Evolutionary conservation across 2,797 vertebrate genomes (phyloP), one percentile per base, ranked within the genome.

Genomic region (Syngnathus acus): DNA sequence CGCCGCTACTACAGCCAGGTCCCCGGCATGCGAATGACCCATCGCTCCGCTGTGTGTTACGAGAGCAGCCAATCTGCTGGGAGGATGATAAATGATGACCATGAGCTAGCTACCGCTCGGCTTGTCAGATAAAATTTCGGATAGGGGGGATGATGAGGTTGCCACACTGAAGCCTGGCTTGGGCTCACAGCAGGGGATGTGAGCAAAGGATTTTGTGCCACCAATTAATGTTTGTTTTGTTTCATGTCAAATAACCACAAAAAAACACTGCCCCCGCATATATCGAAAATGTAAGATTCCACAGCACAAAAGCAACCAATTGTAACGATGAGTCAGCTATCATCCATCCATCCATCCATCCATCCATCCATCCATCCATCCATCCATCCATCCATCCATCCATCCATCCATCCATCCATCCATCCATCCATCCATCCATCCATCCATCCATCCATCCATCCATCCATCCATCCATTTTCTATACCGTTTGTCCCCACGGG

Each of bases 1-100:
- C 65, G 39, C 81, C 71, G 80, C 74, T 63, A 66, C 77, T 89
- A 72, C 83, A 86, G 84, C 81, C 81, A 84, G 81, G 78, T 73
- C 81, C 83, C 71, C 88, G 87, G 87, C 82, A 72, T 86, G 89
- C 80, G 78, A 73, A 79, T 83, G 85, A 86, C 86, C 83, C 85
- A 77, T 90, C 86, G 85, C 85, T 76, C 80, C 83, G 84, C 75
- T 23, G 71, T 47, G 68, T 84, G 78, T 84, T 86, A 75, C 84
- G 60, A 62, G 39, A 72, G 68, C 32, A 76, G 70, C 74, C 88
- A 84, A 81, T 89, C 87, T 90, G 85, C 86, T 77, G 86, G 60
- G 42, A 16, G 87, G 86, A 89, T 92, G 90, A 93, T 90, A 77
- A 91, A 92, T 91, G 87, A 88, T 88, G 89, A 88, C 80, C 82